Evolutionary conservation across 1,140 invertebrate species (phyloP).

Genomic region (Calephelis nemesis): DNA sequence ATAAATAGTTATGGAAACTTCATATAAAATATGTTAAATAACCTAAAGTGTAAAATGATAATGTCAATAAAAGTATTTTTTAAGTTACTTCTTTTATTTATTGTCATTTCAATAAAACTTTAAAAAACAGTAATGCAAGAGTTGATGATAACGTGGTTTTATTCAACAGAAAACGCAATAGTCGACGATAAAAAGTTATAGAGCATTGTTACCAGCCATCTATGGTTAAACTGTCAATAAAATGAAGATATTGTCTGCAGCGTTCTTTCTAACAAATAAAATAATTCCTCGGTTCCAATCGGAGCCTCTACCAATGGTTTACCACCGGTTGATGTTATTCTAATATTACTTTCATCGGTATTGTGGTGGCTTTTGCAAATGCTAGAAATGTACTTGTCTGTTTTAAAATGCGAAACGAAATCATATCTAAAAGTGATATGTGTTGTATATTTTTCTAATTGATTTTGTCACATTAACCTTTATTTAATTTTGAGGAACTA

Average conservation of each 20-base stretch:
- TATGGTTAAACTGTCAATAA: slow-evolving; percentile 9
- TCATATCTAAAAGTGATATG: too few species aligned
- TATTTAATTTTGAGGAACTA: too few species aligned
- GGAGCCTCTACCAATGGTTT: neutral
- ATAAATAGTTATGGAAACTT: too few species aligned
- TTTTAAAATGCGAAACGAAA: too few species aligned
- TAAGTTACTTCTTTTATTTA: neutral
- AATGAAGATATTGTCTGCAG: slow-evolving; percentile 4
- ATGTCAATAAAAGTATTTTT: neutral
- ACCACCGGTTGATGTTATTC: neutral
- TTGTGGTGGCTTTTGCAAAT: neutral
- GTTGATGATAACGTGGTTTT: slow-evolving; percentile 4
- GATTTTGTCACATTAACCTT: too few species aligned
- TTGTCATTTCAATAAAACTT: too few species aligned
- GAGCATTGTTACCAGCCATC: slow-evolving; percentile 1
- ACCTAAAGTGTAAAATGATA: too few species aligned
- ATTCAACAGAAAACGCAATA: neutral
- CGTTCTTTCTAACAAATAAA: slow-evolving; percentile 8
- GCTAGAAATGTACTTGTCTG: too few species aligned
- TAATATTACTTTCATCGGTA: neutral
- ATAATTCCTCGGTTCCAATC: neutral
- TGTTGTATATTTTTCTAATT: too few species aligned
- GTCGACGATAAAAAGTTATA: slow-evolving; percentile 4
- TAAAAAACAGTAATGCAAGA: too few species aligned
- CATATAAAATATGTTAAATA: too few species aligned